Conservation (phyloP, 2,888 invertebrate species). For the Kryphioiulus occultus region DNA sequence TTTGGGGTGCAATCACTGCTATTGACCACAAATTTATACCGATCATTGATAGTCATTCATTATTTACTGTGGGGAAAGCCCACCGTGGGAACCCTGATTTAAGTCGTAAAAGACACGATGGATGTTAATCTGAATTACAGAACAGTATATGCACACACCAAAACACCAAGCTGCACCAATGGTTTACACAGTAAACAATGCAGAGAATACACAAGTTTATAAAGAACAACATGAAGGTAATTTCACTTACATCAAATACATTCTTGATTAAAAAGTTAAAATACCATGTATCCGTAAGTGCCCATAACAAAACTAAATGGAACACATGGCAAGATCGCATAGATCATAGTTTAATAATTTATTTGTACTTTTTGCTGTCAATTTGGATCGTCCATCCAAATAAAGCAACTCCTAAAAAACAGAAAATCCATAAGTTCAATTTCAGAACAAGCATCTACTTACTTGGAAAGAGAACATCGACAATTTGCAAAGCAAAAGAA, state of each 20-base stretch:
- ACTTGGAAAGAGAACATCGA: not conserved
- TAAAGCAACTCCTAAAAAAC: not conserved
- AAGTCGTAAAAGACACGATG: not conserved
- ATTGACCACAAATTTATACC: not conserved
- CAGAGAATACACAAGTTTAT: not conserved
- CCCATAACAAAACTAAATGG: not conserved
- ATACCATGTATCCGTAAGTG: not conserved
- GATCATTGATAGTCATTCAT: not conserved
- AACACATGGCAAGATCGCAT: not conserved
- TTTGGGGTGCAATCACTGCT: not conserved
- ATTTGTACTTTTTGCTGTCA: slow-evolving; percentile 14
- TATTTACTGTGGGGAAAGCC: not conserved
- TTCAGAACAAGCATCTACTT: not conserved
- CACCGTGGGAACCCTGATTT: not conserved
- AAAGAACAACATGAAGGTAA: not conserved
- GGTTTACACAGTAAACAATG: slow-evolving; percentile 14
- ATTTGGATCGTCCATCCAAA: not conserved
- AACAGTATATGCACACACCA: not conserved
- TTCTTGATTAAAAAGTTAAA: not conserved
- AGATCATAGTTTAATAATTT: not conserved
- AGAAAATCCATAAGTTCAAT: not conserved
- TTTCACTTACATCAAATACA: not conserved
- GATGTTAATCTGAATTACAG: not conserved
- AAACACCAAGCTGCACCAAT: not conserved
- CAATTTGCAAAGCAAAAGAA: not conserved